phyloP scores from a whole-genome alignment of 2,113 vertebrate species.

The Uria aalge region DNA sequence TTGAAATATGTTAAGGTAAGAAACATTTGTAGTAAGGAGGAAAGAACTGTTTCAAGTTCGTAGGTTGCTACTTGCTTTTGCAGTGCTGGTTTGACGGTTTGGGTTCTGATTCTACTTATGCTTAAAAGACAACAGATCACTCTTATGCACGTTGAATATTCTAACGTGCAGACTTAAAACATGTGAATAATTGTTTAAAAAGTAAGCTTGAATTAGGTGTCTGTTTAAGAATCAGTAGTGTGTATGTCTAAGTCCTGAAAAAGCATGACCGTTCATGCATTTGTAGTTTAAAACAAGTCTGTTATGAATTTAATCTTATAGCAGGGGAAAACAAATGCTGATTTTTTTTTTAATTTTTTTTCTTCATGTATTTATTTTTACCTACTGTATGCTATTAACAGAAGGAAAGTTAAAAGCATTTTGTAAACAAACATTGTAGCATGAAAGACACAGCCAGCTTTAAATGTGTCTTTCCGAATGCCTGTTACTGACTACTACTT shows the following conservation, averaged over 20 bases:
- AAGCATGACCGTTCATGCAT: not conserved
- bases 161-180: not conserved
- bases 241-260: not conserved
- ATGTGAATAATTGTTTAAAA: not conserved
- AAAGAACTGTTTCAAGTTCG: not conserved
- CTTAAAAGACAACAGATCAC: not conserved
- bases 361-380: not conserved
- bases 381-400: not conserved
- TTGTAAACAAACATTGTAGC: not conserved
- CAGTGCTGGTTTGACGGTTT: not conserved
- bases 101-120: not conserved
- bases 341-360: not conserved
- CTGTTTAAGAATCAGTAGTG: not conserved
- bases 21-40: not conserved
- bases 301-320: not conserved
- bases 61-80: not conserved
- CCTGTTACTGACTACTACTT: not conserved
- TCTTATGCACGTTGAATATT: not conserved
- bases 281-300: not conserved
- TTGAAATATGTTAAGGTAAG: not conserved
- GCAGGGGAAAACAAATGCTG: not conserved
- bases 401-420: not conserved
- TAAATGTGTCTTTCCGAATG: not conserved
- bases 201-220: not conserved
- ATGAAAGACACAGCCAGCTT: not conserved